Evolutionary conservation across 2,888 invertebrate species (phyloP).

Genomic region (Aplocera efformata): DNA sequence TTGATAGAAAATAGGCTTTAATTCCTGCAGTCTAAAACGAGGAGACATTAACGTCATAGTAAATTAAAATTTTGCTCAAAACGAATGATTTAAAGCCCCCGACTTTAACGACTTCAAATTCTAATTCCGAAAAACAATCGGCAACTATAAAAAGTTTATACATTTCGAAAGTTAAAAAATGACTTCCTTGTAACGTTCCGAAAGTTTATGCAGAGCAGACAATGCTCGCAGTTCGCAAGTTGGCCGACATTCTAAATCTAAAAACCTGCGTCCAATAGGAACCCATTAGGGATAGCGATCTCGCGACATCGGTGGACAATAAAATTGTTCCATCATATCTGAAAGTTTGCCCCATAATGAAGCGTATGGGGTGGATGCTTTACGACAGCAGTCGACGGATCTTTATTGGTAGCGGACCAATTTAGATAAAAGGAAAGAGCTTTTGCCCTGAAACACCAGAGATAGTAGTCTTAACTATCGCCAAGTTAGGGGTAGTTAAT

Average conservation of each 20-base stretch:
- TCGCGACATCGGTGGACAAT: slow-evolving; percentile 79
- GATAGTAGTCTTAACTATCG: slow-evolving; percentile 80
- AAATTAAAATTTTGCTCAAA: background rate
- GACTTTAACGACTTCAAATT: slow-evolving; percentile 10
- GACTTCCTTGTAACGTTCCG: slow-evolving; percentile 28
- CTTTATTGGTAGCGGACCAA: slow-evolving; percentile 80
- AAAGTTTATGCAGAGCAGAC: slow-evolving; percentile 41
- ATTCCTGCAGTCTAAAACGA: slow-evolving; percentile 48
- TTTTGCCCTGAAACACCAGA: slow-evolving; percentile 76
- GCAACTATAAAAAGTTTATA: slow-evolving; percentile 12
- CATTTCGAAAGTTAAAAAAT: slow-evolving; percentile 32
- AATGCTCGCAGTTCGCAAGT: slow-evolving; percentile 47
- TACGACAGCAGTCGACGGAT: slow-evolving; percentile 78
- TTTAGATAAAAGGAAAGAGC: slow-evolving; percentile 81
- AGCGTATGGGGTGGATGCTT: slow-evolving; percentile 79
- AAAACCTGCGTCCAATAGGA: slow-evolving; percentile 43
- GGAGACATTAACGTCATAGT: slow-evolving; percentile 36
- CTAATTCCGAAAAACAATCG: slow-evolving; percentile 17
- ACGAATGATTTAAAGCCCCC: slow-evolving; percentile 10
- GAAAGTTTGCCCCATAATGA: slow-evolving; percentile 80
- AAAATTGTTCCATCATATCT: slow-evolving; percentile 80
- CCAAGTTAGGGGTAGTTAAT: slow-evolving; percentile 80
- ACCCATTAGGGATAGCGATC: slow-evolving; percentile 77
- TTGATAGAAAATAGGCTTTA: slow-evolving; percentile 36
- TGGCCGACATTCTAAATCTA: slow-evolving; percentile 45